Evolutionary conservation across 2,888 invertebrate species (phyloP).

Genomic region (Buathra laborator): DNA sequence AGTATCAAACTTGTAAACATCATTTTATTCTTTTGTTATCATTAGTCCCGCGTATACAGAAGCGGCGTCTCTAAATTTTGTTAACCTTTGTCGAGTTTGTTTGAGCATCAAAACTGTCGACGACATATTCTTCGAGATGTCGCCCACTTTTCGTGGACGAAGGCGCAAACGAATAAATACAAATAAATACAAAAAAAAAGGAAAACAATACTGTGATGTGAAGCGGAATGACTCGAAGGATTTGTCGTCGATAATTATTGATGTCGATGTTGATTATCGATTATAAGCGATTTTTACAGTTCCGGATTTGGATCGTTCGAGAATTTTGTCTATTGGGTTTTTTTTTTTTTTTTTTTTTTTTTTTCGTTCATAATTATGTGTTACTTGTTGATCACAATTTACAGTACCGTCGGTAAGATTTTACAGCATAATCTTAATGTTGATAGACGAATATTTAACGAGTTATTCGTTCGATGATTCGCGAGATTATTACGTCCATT

Average conservation of each 20-base stretch:
- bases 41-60: background rate
- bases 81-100: background rate
- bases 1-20: slow-evolving; percentile 15
- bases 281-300: background rate
- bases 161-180: slow-evolving; percentile 48
- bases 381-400: slow-evolving; percentile 5
- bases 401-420: background rate
- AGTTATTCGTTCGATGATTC: slow-evolving; percentile 52
- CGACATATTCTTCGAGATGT: background rate
- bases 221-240: slow-evolving; percentile 14
- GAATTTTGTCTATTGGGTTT: background rate
- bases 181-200: slow-evolving; percentile 55
- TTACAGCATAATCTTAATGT: background rate
- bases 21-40: background rate
- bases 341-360: slow-evolving; percentile 22
- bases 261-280: background rate
- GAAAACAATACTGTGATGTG: slow-evolving; percentile 48
- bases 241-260: background rate
- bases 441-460: background rate
- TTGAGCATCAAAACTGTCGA: background rate
- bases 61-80: background rate
- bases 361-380: slow-evolving; percentile 10
- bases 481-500: background rate
- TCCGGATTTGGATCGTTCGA: too few relatives aligned
- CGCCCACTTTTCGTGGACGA: background rate